phyloP scores from a whole-genome alignment of 2,888 invertebrate genomes.

The Lasioglossum villosulum region DNA sequence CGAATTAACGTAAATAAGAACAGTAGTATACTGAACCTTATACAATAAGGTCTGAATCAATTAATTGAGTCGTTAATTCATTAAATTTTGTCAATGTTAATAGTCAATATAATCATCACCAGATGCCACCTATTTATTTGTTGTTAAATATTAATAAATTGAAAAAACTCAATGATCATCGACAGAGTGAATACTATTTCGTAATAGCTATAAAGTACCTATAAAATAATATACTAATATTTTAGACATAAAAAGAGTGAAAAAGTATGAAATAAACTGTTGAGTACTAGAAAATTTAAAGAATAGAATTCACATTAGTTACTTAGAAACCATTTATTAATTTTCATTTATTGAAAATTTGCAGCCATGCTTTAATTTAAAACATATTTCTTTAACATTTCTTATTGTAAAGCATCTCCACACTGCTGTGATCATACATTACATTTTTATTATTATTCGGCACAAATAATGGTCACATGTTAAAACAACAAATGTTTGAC shows the following conservation, averaged over 20 bases:
- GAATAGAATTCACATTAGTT: slow-evolving; percentile 58
- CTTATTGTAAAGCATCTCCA: slow-evolving; percentile 75
- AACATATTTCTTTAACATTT: slow-evolving; percentile 39
- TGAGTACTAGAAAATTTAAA: slow-evolving; percentile 74
- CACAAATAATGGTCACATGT: slow-evolving; percentile 69
- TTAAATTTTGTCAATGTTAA: slow-evolving; percentile 80
- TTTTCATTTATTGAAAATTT: slow-evolving; percentile 48
- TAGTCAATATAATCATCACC: slow-evolving; percentile 81
- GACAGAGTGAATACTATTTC: slow-evolving; percentile 81
- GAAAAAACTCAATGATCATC: slow-evolving; percentile 75
- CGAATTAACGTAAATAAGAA: slow-evolving; percentile 63
- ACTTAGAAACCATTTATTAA: slow-evolving; percentile 59
- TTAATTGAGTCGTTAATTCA: slow-evolving; percentile 68
- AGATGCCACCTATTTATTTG: slow-evolving; percentile 84
- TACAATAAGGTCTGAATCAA: slow-evolving; percentile 52
- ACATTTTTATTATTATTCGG: slow-evolving; percentile 78
- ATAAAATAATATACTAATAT: slow-evolving; percentile 79
- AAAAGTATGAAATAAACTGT: slow-evolving; percentile 78
- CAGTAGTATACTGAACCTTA: slow-evolving; percentile 51
- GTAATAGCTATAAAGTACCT: slow-evolving; percentile 81
- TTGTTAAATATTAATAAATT: slow-evolving; percentile 82
- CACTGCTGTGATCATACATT: slow-evolving; percentile 76
- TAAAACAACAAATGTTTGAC: slow-evolving; percentile 28
- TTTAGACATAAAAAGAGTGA: slow-evolving; percentile 76
- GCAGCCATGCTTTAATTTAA: slow-evolving; percentile 40